Evolutionary conservation across 1,140 invertebrate genomes (phyloP).

Genomic region (Drosophila paulistorum): DNA sequence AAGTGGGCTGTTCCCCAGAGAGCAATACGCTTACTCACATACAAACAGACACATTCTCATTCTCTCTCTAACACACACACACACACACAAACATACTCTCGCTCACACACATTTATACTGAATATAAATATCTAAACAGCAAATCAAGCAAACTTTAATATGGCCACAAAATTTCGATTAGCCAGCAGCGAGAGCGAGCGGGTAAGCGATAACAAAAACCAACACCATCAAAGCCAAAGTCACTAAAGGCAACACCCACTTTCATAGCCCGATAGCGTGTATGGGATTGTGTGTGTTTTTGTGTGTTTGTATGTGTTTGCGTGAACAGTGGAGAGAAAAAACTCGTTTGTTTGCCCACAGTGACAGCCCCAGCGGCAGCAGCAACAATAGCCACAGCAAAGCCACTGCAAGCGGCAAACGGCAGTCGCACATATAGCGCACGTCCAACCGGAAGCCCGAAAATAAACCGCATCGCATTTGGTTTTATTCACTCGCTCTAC

Average conservation of each 20-base stretch:
- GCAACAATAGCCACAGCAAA: slow-evolving; percentile 13
- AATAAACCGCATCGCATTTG: slow-evolving; percentile 42
- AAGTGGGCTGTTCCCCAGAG: slow-evolving; percentile 74
- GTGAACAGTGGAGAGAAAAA: slow-evolving; percentile 30
- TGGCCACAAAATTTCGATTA: slow-evolving; percentile 74
- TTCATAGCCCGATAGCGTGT: slow-evolving; percentile 46
- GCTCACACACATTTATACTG: neutral
- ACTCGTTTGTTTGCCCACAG: slow-evolving; percentile 75
- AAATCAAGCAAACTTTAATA: slow-evolving; percentile 79
- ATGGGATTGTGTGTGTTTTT: neutral
- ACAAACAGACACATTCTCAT: neutral
- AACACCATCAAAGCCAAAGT: slow-evolving; percentile 18
- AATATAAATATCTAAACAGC: slow-evolving; percentile 68
- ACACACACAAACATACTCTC: neutral
- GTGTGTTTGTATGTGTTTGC: slow-evolving; percentile 22
- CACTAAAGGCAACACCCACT: slow-evolving; percentile 70
- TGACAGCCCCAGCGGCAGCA: slow-evolving; percentile 35
- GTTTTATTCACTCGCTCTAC: slow-evolving; percentile 55
- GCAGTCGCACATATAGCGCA: slow-evolving; percentile 63
- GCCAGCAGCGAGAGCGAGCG: slow-evolving; percentile 22
- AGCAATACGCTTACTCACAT: slow-evolving; percentile 15
- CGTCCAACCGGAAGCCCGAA: slow-evolving; percentile 75
- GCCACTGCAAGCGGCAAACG: slow-evolving; percentile 16
- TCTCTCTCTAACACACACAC: neutral
- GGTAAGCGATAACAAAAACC: slow-evolving; percentile 25